Conservation (phyloP, 2,888 invertebrate species). For the Calameuta pallipes region DNA sequence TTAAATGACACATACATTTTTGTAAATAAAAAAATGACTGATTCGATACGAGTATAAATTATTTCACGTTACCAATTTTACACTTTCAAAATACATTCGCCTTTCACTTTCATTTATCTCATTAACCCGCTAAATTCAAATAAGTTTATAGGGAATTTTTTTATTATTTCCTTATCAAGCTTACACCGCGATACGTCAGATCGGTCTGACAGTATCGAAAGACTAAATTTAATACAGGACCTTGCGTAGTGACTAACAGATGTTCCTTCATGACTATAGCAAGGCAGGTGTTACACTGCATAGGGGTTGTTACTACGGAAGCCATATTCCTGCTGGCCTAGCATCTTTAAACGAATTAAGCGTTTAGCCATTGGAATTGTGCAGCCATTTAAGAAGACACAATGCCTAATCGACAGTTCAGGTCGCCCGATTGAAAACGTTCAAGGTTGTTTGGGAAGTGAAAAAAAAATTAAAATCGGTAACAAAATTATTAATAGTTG, state of each 20-base stretch:
- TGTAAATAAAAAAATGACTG: background rate
- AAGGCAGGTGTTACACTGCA: slow-evolving; percentile 42
- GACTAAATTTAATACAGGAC: background rate
- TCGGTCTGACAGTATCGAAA: background rate
- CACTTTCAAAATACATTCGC: background rate
- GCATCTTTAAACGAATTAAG: slow-evolving; percentile 59
- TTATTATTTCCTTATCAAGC: background rate
- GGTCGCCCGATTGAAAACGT: background rate
- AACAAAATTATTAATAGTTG: background rate
- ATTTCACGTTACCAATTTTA: background rate
- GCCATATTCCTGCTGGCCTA: slow-evolving; percentile 48
- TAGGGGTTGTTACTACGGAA: slow-evolving; percentile 44
- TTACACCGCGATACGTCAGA: background rate
- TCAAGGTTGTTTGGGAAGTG: background rate
- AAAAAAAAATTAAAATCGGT: background rate
- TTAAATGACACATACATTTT: background rate
- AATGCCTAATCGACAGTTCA: slow-evolving; percentile 2
- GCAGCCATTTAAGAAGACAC: slow-evolving; percentile 42
- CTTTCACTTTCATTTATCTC: background rate
- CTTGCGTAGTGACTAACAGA: slow-evolving; percentile 17
- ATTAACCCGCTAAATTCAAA: background rate
- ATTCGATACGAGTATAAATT: background rate
- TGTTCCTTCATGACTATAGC: slow-evolving; percentile 17
- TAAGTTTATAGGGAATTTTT: background rate
- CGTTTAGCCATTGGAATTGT: slow-evolving; percentile 53